Percentiles rank a stretch among this genome's conserved stretches.
Evolutionary conservation across 92 coral and sea anemone genomes (phyloP).

Genomic region (Nematostella vectensis): DNA sequence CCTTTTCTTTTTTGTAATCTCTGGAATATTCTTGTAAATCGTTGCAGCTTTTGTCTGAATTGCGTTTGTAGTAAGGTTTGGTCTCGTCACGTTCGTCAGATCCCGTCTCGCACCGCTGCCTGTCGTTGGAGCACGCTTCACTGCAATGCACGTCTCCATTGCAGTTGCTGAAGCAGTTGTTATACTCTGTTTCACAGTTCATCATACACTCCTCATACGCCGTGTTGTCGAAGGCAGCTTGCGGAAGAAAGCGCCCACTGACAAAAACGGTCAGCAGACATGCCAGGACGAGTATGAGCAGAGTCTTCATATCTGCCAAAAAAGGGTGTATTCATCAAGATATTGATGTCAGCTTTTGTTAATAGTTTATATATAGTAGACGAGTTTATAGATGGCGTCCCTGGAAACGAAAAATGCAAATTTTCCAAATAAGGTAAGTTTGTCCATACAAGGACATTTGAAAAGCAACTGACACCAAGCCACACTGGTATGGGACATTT

Average conservation of each 20-base stretch:
- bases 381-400: no score
- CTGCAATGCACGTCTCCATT: background rate
- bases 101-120: background rate
- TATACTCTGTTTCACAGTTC: background rate
- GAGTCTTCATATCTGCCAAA: slow-evolving; percentile 2
- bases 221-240: background rate
- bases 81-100: background rate
- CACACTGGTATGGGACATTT: no score
- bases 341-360: no score
- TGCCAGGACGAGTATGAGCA: slow-evolving; percentile 8
- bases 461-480: no score
- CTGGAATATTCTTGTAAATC: background rate
- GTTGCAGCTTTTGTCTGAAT: background rate
- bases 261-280: slow-evolving; percentile 11
- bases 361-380: no score
- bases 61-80: background rate
- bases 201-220: slow-evolving; percentile 1
- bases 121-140: background rate
- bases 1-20: background rate
- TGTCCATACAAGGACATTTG: no score
- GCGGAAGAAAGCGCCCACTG: slow-evolving; percentile 5
- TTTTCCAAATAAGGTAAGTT: no score
- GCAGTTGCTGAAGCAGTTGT: background rate
- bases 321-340: no score
- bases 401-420: no score